Conservation (phyloP, 2,888 invertebrate genomes). For the Coelogynopora nodosa region DNA sequence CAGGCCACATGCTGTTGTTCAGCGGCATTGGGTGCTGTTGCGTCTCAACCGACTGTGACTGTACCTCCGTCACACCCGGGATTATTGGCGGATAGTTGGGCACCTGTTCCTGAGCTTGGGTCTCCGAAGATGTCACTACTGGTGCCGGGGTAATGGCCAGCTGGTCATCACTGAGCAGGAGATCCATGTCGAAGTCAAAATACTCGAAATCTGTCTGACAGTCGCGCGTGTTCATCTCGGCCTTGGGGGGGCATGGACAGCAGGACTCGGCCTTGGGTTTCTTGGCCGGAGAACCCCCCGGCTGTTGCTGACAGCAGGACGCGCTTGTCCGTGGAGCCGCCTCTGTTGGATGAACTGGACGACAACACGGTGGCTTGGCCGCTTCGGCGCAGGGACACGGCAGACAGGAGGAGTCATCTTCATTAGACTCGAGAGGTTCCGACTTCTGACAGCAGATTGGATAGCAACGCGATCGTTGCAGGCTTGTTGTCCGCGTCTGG, state of each 20-base stretch:
- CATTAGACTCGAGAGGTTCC: background rate
- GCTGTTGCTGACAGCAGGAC: background rate
- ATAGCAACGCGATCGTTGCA: background rate
- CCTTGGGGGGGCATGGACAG: constrained; percentile 17
- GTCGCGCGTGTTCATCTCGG: background rate
- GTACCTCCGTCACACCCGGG: background rate
- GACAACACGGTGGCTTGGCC: background rate
- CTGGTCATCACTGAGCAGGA: constrained; percentile 15
- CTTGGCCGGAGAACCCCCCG: background rate
- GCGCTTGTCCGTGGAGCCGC: background rate
- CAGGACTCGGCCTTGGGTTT: background rate
- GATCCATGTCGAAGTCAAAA: constrained; percentile 35
- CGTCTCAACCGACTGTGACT: background rate
- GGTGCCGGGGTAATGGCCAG: background rate
- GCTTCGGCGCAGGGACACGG: background rate
- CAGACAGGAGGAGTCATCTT: background rate
- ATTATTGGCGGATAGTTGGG: background rate
- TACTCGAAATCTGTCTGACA: constrained; percentile 43
- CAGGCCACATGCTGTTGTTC: background rate
- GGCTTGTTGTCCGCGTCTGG: background rate
- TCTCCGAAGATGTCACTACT: background rate
- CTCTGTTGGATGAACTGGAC: background rate
- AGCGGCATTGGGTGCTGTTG: background rate
- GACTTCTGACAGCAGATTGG: background rate
- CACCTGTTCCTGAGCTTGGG: background rate